These are phyloP conservation scores for Calameuta filiformis DNA, from an alignment of 2,888 invertebrate genomes.

Conservation along the genomic window DNA sequence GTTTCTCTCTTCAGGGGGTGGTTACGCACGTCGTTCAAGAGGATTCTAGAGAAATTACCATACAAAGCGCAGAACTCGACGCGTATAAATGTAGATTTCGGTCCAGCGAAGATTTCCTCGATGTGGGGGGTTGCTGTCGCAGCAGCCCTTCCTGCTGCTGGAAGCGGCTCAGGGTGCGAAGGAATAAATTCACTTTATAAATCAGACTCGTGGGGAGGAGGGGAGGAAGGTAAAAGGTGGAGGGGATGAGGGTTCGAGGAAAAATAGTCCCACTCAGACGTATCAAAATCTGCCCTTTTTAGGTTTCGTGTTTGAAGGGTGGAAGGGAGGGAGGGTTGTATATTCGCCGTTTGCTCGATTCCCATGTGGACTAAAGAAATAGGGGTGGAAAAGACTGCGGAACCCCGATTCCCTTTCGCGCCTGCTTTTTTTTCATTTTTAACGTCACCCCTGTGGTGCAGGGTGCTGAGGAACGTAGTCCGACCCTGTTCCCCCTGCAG, in stretches of 20 bases:
- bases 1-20: too few relatives aligned
- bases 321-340: background rate
- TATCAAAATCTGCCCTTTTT: background rate
- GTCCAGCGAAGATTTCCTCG: background rate
- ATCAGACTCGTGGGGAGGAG: background rate
- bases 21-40: too few relatives aligned
- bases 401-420: background rate
- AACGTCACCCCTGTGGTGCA: background rate
- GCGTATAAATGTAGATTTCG: background rate
- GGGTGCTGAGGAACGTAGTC: too few relatives aligned
- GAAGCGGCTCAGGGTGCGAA: background rate
- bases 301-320: background rate
- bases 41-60: background rate
- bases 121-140: too few relatives aligned
- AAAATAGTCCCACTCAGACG: background rate
- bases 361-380: too few relatives aligned
- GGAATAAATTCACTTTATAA: constrained; percentile 3
- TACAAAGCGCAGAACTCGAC: constrained; percentile 1
- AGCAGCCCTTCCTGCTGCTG: too few relatives aligned
- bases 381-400: background rate
- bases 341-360: background rate
- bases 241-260: background rate
- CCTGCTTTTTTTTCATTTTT: background rate
- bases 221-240: too few relatives aligned
- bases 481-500: too few relatives aligned